Conservation (phyloP, 2,113 vertebrate species). For the Gymnorhina tibicen region DNA sequence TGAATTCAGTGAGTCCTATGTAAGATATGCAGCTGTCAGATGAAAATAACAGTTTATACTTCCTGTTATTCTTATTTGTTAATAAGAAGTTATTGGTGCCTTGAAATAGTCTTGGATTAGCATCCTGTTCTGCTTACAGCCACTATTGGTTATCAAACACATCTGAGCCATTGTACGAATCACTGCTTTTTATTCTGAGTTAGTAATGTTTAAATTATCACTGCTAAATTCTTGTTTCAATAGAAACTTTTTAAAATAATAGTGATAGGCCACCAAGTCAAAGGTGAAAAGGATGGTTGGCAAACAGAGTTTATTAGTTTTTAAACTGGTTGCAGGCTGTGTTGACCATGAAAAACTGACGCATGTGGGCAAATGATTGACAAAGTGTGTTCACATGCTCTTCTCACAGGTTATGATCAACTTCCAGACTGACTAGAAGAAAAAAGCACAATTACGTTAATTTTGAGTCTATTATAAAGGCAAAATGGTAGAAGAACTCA, state of each 20-base stretch:
- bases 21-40: neutral
- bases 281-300: neutral
- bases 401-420: neutral
- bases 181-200: neutral
- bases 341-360: neutral
- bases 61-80: neutral
- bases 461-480: neutral
- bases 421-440: neutral
- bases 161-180: rapidly evolving
- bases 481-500: neutral
- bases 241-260: neutral
- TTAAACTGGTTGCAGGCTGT: neutral
- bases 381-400: neutral
- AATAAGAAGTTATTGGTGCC: neutral
- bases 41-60: neutral
- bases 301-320: neutral
- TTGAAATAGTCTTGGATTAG: neutral
- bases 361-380: rapidly evolving
- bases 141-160: neutral
- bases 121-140: neutral
- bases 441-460: neutral
- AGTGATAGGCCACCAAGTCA: neutral
- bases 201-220: neutral
- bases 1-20: neutral
- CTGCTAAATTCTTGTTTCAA: neutral